These are phyloP conservation scores for Ennomos erosarius DNA, from an alignment of 2,888 invertebrate genomes.

Conservation along the genomic window DNA sequence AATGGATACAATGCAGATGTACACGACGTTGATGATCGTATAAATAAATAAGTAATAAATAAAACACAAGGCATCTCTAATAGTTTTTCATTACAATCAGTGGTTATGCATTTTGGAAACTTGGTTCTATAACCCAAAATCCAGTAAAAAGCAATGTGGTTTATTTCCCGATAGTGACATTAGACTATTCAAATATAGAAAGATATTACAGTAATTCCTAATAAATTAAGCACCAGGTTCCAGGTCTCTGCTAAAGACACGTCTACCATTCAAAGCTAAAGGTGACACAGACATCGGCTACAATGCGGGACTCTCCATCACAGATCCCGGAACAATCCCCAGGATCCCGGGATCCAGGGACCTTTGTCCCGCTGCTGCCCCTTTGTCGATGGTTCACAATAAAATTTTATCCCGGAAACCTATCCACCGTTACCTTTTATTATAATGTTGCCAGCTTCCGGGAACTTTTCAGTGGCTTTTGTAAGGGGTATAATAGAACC, in stretches of 20 bases:
- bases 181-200: no score
- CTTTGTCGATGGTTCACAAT: slow-evolving; percentile 79
- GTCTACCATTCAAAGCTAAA: slow-evolving; percentile 15
- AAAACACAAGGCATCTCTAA: no score
- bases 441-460: slow-evolving; percentile 81
- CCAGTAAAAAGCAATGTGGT: no score
- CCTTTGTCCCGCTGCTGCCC: slow-evolving; percentile 55
- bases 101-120: no score
- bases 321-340: slow-evolving; percentile 48
- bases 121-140: no score
- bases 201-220: no score
- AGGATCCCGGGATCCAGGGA: slow-evolving; percentile 38
- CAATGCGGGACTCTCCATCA: slow-evolving; percentile 50
- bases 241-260: slow-evolving; percentile 22
- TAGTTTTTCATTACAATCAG: no score
- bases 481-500: slow-evolving; percentile 74
- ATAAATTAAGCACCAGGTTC: no score
- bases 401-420: slow-evolving; percentile 82
- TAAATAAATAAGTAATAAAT: no score
- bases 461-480: slow-evolving; percentile 75
- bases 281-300: slow-evolving; percentile 30
- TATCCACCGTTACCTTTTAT: slow-evolving; percentile 83
- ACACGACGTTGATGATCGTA: no score
- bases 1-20: no score
- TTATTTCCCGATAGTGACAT: no score